Evolutionary conservation across 2,797 vertebrate species (phyloP), one percentile per base, ranked within the genome.

Genomic region (Picus viridis): DNA sequence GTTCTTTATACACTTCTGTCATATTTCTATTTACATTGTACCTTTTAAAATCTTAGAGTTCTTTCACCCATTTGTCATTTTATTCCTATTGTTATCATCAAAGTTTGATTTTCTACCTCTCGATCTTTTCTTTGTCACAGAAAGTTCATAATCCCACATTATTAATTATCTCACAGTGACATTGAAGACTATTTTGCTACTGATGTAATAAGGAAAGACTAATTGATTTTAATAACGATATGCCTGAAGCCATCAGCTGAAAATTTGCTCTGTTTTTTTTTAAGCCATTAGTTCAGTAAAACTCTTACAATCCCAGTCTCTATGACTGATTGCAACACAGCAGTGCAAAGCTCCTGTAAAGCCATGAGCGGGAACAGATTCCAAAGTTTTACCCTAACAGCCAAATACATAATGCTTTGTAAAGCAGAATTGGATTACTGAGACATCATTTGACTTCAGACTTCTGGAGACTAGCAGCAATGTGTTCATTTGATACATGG

Each of bases 141-240:
- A 81, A 62, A 78, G 43, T 88, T 64, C 49, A 76, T 54, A 91
- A 91, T 78, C 58, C 56, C 49, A 90, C n/a, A 41, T 85, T 79
- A 84, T 83, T 76, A 74, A 51, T 89, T 70, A 87, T 51, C 30
- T 86, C n/a, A 47, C 54, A 56, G 41, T 67, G 43, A 85, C 75
- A 92, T 2, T 83, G 62, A 86, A 82, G 34, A 94, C 72, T 69
- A 64, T 69, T 88, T 86, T 88, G 41, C 58, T 76, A 45, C 29
- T 62, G 58, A 77, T 62, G 9, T 65, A 82, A 88, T 34, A 73
- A n/a, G 18, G 23, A 39, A 88, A 91, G 79, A 36, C 12, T 61
- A 90, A 91, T 13, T 78, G 13, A 82, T 86, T 88, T 91, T 80
- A 90, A 79, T 73, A 82, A 88, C 86, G 62, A 49, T n/a, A 73